Conservation (phyloP, 2,797 vertebrate species). For the Clarias fuscus region DNA sequence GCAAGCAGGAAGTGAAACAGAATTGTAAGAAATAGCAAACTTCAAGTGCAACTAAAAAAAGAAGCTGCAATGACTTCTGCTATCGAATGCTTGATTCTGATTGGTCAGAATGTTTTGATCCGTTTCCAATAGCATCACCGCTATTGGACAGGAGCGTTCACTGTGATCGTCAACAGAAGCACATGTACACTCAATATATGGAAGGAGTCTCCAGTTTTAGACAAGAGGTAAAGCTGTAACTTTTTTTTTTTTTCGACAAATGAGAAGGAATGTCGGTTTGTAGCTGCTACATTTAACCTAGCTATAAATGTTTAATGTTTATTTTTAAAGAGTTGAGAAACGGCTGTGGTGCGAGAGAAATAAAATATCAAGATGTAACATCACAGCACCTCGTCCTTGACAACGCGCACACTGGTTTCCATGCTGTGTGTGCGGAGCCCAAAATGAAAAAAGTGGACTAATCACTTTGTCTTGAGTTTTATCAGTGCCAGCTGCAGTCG, state of each 20-base stretch:
- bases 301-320: background rate
- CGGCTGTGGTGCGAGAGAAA: background rate
- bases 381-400: background rate
- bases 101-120: background rate
- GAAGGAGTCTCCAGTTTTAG: conserved; percentile 13
- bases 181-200: background rate
- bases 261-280: background rate
- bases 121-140: background rate
- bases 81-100: background rate
- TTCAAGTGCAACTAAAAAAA: background rate
- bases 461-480: conserved; percentile 39
- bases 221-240: background rate
- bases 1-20: background rate
- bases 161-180: background rate
- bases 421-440: background rate
- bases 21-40: background rate
- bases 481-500: conserved; percentile 32
- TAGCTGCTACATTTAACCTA: background rate
- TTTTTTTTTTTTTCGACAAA: background rate
- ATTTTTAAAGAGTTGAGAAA: background rate
- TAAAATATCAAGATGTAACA: background rate
- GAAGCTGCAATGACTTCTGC: too few species aligned
- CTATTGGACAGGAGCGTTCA: background rate
- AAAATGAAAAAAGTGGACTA: conserved; percentile 17
- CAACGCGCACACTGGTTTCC: conserved; percentile 1